Evolutionary conservation across 2,888 invertebrate species (phyloP).

Genomic region (Mactromeris polynyma): DNA sequence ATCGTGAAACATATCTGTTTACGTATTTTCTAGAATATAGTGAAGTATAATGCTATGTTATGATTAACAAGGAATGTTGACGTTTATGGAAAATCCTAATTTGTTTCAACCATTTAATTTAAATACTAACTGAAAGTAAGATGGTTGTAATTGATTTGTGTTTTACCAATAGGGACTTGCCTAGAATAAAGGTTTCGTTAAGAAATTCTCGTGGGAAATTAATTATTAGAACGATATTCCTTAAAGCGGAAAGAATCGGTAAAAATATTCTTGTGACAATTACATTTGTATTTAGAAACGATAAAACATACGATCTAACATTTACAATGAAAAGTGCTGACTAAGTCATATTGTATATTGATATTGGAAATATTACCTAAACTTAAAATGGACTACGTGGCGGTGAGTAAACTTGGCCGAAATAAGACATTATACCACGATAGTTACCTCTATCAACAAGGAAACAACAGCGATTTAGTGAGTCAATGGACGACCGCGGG

Average conservation of each 20-base stretch:
- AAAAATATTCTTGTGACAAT: conserved; percentile 15
- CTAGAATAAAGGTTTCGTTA: conserved; percentile 33
- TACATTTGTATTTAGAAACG: conserved; percentile 21
- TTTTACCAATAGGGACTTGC: conserved; percentile 35
- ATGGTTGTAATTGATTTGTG: conserved; percentile 30
- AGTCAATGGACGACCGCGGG: not conserved
- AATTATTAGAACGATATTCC: conserved; percentile 25
- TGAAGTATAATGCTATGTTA: not conserved
- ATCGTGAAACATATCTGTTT: not conserved
- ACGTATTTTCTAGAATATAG: not conserved
- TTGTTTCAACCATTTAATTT: not conserved
- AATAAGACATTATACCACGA: not conserved
- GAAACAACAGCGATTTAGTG: not conserved
- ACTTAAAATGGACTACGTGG: not conserved
- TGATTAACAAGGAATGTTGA: not conserved
- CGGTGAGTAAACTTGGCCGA: not conserved
- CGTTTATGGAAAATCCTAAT: not conserved
- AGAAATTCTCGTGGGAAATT: not conserved
- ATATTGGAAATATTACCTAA: not conserved
- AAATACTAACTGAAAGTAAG: not conserved
- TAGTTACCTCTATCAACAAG: not conserved
- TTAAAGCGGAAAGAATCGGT: conserved; percentile 5
- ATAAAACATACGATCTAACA: conserved; percentile 24
- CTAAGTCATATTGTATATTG: not conserved
- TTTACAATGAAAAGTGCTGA: conserved; percentile 8